These are phyloP conservation scores for Phytoseiulus persimilis DNA, from an alignment of 2,888 invertebrate species.

Conservation along the genomic window DNA sequence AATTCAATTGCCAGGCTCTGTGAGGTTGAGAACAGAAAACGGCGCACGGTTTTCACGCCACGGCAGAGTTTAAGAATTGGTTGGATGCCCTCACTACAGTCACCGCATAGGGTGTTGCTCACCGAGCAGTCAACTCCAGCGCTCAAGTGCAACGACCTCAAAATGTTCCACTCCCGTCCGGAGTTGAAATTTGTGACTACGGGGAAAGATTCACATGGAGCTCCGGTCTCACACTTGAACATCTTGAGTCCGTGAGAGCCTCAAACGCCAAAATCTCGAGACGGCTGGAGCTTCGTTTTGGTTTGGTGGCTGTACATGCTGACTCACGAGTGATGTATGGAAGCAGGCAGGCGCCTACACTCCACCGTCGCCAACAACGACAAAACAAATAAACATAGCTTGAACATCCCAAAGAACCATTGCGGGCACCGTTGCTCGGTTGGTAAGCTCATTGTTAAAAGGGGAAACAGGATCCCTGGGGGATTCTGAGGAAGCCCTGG, in stretches of 20 bases:
- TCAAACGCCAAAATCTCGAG: background rate
- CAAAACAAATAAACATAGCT: background rate
- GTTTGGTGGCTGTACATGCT: background rate
- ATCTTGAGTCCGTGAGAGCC: too few species aligned
- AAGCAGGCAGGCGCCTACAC: background rate
- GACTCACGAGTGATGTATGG: background rate
- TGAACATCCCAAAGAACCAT: background rate
- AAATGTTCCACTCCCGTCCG: too few species aligned
- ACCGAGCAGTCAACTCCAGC: too few species aligned
- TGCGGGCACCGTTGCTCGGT: background rate
- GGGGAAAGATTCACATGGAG: too few species aligned
- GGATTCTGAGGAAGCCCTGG: background rate
- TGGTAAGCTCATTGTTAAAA: background rate
- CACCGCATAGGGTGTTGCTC: too few species aligned
- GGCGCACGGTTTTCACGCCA: too few species aligned
- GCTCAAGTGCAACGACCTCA: too few species aligned
- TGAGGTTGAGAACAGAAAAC: too few species aligned
- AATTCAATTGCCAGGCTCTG: background rate
- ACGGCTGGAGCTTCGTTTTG: background rate
- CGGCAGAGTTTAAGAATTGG: too few species aligned
- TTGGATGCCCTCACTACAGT: too few species aligned
- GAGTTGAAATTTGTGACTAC: too few species aligned
- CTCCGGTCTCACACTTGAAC: too few species aligned
- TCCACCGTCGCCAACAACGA: background rate
- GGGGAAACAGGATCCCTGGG: background rate